phyloP scores from a whole-genome alignment of 1,140 invertebrate species.

The Eueides isabella region DNA sequence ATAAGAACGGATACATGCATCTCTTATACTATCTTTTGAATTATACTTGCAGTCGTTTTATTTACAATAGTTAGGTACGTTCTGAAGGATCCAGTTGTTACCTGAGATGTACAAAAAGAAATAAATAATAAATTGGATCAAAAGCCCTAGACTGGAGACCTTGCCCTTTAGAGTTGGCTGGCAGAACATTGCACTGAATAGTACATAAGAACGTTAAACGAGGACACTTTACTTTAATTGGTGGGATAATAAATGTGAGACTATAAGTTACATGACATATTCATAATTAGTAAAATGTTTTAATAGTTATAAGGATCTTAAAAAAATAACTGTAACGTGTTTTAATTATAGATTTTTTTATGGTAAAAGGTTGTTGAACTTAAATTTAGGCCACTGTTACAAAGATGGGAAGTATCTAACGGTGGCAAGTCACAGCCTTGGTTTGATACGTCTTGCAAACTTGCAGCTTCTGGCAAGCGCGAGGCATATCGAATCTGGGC shows the following conservation, averaged over 20 bases:
- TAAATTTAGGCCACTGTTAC: no score
- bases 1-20: no score
- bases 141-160: conserved; percentile 34
- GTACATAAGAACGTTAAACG: conserved; percentile 6
- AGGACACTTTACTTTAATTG: background rate
- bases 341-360: no score
- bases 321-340: no score
- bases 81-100: conserved; percentile 22
- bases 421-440: no score
- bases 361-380: no score
- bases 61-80: background rate
- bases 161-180: conserved; percentile 37
- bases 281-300: no score
- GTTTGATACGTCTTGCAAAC: no score
- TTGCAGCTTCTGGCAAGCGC: no score
- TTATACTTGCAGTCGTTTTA: background rate
- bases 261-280: background rate
- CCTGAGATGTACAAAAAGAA: conserved; percentile 18
- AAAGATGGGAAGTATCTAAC: no score
- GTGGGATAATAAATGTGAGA: background rate
- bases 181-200: conserved; percentile 37
- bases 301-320: no score
- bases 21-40: background rate
- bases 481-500: no score
- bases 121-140: conserved; percentile 33